phyloP scores from a whole-genome alignment of 2,113 vertebrate genomes.

The Carlito syrichta region DNA sequence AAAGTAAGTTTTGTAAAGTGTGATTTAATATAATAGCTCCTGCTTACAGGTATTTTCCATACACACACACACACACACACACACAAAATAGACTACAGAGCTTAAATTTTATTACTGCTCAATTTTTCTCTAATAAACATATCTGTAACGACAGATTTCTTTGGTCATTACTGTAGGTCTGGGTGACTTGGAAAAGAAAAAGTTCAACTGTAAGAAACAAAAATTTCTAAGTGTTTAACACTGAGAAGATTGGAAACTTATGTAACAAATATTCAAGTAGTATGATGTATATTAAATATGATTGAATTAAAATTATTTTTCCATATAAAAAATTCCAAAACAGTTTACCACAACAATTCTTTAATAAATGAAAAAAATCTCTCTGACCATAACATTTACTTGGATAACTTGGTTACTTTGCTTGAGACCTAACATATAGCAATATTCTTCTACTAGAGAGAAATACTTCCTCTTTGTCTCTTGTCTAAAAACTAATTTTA shows the following conservation, averaged over 20 bases:
- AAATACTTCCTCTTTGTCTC: not conserved
- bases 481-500: not conserved
- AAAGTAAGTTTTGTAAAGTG: not conserved
- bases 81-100: not conserved
- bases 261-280: not conserved
- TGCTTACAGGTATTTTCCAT: not conserved
- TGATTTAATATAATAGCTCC: not conserved
- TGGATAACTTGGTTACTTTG: not conserved
- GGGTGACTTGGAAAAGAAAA: not conserved
- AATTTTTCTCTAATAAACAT: constrained; percentile 10
- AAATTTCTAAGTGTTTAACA: not conserved
- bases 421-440: not conserved
- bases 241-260: not conserved
- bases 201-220: not conserved
- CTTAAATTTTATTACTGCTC: not conserved
- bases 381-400: not conserved
- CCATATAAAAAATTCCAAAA: not conserved
- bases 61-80: too few species aligned
- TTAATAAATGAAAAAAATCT: not conserved
- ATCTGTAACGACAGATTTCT: not conserved
- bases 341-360: not conserved
- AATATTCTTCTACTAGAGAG: not conserved
- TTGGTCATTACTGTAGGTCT: not conserved
- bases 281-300: not conserved
- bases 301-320: not conserved